phyloP scores from a whole-genome alignment of 2,888 invertebrate genomes.

The Sinhomidia bicolor region DNA sequence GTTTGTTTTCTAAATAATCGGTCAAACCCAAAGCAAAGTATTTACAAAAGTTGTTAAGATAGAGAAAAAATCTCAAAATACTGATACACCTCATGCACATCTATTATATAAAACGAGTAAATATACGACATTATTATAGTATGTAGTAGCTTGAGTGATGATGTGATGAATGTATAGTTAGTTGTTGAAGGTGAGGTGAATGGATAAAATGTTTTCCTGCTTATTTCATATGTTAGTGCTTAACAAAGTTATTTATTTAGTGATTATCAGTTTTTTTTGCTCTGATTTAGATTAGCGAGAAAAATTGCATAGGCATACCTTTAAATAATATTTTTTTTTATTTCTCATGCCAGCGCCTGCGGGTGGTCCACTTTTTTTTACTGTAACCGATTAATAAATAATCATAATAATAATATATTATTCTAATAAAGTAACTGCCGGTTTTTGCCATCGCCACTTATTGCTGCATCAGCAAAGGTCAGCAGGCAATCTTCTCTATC shows the following conservation, averaged over 20 bases:
- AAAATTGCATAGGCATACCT: not conserved
- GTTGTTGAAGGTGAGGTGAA: not conserved
- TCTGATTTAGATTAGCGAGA: conserved; percentile 57
- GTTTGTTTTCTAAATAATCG: conserved; percentile 50
- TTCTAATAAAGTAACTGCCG: not conserved
- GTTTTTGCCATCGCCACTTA: not conserved
- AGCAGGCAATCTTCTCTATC: not conserved
- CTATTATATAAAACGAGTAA: not conserved
- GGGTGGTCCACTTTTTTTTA: not conserved
- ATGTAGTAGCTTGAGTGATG: no score
- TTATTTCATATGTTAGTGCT: not conserved
- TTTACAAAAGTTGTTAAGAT: conserved; percentile 60
- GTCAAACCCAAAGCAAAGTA: conserved; percentile 43
- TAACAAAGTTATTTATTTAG: not conserved
- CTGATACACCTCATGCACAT: conserved; percentile 34
- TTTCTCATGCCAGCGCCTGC: not conserved
- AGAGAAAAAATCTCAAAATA: conserved; percentile 64
- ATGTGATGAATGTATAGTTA: no score
- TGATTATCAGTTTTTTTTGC: conserved; percentile 31
- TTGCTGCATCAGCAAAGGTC: not conserved
- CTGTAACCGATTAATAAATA: not conserved
- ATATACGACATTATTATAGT: no score
- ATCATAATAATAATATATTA: not conserved
- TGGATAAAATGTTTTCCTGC: no score
- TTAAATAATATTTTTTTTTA: not conserved